Percentiles rank a stretch among this genome's conserved stretches.
phyloP scores from a whole-genome alignment of 2,113 vertebrate species.

The Rhinolophus sinicus region DNA sequence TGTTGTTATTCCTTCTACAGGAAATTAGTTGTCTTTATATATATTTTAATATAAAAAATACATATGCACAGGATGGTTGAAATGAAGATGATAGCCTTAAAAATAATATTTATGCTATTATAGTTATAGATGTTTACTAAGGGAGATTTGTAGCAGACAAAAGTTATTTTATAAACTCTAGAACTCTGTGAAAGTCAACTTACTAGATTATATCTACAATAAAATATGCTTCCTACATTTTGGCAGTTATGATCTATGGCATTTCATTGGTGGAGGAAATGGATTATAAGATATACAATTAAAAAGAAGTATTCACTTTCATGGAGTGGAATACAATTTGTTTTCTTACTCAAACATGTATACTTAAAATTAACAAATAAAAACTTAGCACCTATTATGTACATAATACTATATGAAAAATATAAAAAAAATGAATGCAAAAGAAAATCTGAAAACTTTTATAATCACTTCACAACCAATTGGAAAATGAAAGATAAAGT shows the following conservation, averaged over 20 bases:
- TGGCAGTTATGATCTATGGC: background rate
- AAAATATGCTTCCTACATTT: background rate
- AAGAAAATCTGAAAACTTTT: background rate
- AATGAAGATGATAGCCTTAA: background rate
- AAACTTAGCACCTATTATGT: background rate
- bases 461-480: background rate
- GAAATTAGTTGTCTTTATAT: background rate
- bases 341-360: background rate
- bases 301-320: background rate
- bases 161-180: background rate
- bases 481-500: background rate
- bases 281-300: background rate
- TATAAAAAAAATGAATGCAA: background rate
- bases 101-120: background rate
- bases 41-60: background rate
- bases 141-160: background rate
- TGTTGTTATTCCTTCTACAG: background rate
- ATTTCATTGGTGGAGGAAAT: background rate
- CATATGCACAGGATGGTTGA: background rate
- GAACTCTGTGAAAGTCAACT: background rate
- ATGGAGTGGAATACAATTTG: background rate
- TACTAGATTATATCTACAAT: background rate
- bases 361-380: background rate
- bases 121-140: background rate
- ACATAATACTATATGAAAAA: background rate